Percentiles rank a stretch among this genome's conserved stretches.
phyloP scores from a whole-genome alignment of 2,888 invertebrate species.

The Aphodius granarius region DNA sequence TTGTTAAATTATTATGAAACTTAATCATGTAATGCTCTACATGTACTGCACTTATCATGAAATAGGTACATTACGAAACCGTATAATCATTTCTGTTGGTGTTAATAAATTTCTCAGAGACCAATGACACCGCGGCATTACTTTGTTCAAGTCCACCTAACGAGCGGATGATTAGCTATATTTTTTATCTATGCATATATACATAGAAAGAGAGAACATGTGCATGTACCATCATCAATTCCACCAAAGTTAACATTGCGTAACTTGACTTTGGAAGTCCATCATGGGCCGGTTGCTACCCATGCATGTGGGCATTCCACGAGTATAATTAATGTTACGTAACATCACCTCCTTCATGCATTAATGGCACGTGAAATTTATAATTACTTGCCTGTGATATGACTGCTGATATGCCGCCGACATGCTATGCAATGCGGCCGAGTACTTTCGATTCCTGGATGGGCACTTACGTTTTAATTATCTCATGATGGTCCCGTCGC shows the following conservation, averaged over 20 bases:
- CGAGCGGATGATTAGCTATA: neutral
- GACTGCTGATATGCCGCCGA: neutral
- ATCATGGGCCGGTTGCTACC: conserved; percentile 8
- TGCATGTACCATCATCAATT: neutral
- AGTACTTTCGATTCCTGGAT: neutral
- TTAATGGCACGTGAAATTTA: conserved; percentile 27
- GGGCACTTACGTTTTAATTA: neutral
- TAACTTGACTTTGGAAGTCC: neutral
- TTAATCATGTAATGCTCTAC: neutral
- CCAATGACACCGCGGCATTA: neutral
- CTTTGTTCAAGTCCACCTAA: neutral
- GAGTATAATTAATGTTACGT: conserved; percentile 22
- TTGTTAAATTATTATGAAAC: neutral
- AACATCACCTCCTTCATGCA: conserved; percentile 16
- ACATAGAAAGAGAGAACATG: neutral
- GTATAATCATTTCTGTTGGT: neutral
- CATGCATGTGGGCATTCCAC: conserved; percentile 13
- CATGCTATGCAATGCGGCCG: neutral
- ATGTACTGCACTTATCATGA: neutral
- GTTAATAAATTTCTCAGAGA: neutral
- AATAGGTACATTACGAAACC: neutral
- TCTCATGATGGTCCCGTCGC: neutral
- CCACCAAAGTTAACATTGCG: neutral
- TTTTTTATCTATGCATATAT: neutral
- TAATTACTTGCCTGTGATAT: conserved; percentile 16